These are phyloP conservation scores for Myxocyprinus asiaticus DNA, from an alignment of 2,113 vertebrate species.

Conservation along the genomic window DNA sequence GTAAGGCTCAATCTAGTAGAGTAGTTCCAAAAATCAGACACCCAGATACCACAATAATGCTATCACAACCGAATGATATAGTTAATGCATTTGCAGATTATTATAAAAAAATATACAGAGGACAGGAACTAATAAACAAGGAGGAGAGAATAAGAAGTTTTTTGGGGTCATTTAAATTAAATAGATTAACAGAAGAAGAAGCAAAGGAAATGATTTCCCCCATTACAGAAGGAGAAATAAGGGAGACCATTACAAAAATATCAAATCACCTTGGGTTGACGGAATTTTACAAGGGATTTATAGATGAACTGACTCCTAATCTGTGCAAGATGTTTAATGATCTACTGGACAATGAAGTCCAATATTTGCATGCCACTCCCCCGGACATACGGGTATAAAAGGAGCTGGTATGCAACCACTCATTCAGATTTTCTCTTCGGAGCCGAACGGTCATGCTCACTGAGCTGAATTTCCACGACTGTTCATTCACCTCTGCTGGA, in stretches of 20 bases:
- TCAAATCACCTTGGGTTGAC: not conserved
- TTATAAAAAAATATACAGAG: not conserved
- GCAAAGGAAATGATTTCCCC: not conserved
- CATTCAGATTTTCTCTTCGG: too few species aligned
- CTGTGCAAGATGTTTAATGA: not conserved
- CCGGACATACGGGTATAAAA: too few species aligned
- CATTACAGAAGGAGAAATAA: constrained; percentile 1
- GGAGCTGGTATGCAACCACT: too few species aligned
- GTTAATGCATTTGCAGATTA: not conserved
- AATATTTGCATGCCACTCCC: too few species aligned
- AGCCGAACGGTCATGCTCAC: too few species aligned
- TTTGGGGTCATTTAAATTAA: not conserved
- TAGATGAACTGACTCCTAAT: not conserved
- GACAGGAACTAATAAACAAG: not conserved
- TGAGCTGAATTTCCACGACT: too few species aligned
- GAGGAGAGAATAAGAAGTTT: not conserved
- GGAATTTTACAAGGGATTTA: not conserved
- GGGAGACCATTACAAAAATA: not conserved
- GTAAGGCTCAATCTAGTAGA: too few species aligned
- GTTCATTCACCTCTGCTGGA: too few species aligned
- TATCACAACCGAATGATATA: not conserved
- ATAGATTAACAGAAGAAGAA: not conserved
- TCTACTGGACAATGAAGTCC: not conserved
- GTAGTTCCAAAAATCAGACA: too few species aligned
- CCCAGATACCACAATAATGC: too few species aligned